Conservation (phyloP, 2,113 vertebrate genomes). For the Regulus satrapa region DNA sequence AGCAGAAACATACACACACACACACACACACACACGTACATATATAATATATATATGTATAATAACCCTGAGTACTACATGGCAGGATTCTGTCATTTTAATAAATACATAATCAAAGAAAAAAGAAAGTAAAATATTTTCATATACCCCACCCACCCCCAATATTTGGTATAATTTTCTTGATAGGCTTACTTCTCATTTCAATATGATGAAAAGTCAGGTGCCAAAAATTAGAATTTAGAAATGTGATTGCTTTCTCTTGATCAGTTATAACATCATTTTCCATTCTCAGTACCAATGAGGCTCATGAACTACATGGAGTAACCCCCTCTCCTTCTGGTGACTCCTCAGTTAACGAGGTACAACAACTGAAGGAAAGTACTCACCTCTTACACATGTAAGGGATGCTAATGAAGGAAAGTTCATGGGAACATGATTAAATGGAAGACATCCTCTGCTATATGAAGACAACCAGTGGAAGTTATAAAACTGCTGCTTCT, state of each 20-base stretch:
- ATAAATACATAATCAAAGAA: not conserved
- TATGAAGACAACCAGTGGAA: not conserved
- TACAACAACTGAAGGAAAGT: not conserved
- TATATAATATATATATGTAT: too few species aligned
- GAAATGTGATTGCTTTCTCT: not conserved
- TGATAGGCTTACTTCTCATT: not conserved
- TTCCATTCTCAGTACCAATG: not conserved
- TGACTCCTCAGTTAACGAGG: not conserved
- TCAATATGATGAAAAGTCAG: not conserved
- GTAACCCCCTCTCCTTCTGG: not conserved
- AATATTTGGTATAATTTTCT: not conserved
- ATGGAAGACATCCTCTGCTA: not conserved
- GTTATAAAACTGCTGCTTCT: not conserved
- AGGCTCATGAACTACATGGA: not conserved
- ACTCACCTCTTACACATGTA: not conserved
- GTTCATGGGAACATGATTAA: not conserved
- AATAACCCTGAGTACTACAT: rapidly evolving
- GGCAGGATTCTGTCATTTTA: not conserved
- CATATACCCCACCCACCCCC: rapidly evolving
- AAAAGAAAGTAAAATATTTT: not conserved
- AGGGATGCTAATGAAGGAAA: not conserved
- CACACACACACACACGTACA: too few species aligned
- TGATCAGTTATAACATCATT: not conserved
- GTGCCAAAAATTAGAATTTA: not conserved
- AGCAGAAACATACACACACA: too few species aligned